A percentile compares a stretch with the other conserved stretches of the same genome.
These are phyloP conservation scores for Meteorus colon DNA, from an alignment of 2,888 invertebrate species.

Conservation along the genomic window DNA sequence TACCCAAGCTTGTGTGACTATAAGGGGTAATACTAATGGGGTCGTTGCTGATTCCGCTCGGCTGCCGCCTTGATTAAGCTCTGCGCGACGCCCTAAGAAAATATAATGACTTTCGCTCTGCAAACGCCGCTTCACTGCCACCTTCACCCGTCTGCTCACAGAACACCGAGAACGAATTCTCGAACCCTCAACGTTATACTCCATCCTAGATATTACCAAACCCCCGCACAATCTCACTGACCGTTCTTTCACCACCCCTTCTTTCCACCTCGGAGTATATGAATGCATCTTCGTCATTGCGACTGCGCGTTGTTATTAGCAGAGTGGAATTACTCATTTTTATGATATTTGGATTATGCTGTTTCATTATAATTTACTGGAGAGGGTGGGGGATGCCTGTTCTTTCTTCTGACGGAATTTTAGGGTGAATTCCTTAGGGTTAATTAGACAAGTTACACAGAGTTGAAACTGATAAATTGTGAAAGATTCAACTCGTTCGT, in stretches of 20 bases:
- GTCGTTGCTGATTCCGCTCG: slow-evolving; percentile 72
- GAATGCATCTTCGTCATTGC: not conserved
- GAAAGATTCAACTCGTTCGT: too few relatives aligned
- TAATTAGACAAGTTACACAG: too few relatives aligned
- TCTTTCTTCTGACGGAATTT: too few relatives aligned
- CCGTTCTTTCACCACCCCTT: not conserved
- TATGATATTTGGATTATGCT: too few relatives aligned
- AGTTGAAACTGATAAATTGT: too few relatives aligned
- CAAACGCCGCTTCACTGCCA: slow-evolving; percentile 58
- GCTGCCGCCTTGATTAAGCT: slow-evolving; percentile 72
- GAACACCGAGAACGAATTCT: slow-evolving; percentile 1
- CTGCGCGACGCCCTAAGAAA: slow-evolving; percentile 70
- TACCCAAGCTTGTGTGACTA: slow-evolving; percentile 21
- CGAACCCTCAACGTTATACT: slow-evolving; percentile 8
- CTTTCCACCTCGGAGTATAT: not conserved
- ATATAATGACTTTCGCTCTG: slow-evolving; percentile 70
- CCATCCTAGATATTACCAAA: slow-evolving; percentile 9
- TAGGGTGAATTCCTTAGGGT: too few relatives aligned
- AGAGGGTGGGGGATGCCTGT: too few relatives aligned
- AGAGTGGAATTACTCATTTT: too few relatives aligned
- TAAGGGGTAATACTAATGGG: slow-evolving; percentile 68
- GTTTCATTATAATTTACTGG: too few relatives aligned
- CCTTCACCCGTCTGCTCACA: not conserved
- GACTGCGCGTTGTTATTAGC: too few relatives aligned
- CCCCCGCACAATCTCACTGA: not conserved